phyloP scores from a whole-genome alignment of 2,888 invertebrate species.

The Drosophila diplacantha region DNA sequence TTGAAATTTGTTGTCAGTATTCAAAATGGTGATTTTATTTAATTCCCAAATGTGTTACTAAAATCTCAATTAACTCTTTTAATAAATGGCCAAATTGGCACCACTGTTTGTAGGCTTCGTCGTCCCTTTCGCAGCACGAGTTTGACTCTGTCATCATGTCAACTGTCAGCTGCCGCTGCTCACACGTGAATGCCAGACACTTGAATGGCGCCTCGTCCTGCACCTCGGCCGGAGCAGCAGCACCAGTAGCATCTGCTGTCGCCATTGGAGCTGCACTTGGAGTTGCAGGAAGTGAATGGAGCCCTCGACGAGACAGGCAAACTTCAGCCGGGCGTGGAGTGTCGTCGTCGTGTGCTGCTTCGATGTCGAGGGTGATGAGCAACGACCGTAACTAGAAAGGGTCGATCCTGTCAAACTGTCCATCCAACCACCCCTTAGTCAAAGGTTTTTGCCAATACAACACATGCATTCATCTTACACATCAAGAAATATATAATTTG shows the following conservation, averaged over 20 bases:
- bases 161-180: constrained; percentile 55
- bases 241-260: constrained; percentile 1
- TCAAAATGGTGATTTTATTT: no score
- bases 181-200: constrained; percentile 68
- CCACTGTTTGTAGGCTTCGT: constrained; percentile 14
- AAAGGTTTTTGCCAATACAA: background rate
- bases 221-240: constrained; percentile 6
- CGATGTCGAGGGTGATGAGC: constrained; percentile 27
- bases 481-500: no score
- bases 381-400: constrained; percentile 1
- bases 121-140: constrained; percentile 45
- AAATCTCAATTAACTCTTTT: background rate
- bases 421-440: background rate
- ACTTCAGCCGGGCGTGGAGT: constrained; percentile 55
- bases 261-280: constrained; percentile 29
- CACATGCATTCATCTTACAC: background rate
- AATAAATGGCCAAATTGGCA: background rate
- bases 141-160: constrained; percentile 60
- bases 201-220: constrained; percentile 48
- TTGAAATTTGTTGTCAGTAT: background rate
- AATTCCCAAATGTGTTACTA: background rate
- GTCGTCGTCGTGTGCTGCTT: constrained; percentile 41
- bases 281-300: constrained; percentile 59
- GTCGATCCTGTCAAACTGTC: constrained; percentile 19
- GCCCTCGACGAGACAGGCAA: constrained; percentile 56